Evolutionary conservation across 1,140 invertebrate species (phyloP).

Genomic region (Macrostomum lignano): DNA sequence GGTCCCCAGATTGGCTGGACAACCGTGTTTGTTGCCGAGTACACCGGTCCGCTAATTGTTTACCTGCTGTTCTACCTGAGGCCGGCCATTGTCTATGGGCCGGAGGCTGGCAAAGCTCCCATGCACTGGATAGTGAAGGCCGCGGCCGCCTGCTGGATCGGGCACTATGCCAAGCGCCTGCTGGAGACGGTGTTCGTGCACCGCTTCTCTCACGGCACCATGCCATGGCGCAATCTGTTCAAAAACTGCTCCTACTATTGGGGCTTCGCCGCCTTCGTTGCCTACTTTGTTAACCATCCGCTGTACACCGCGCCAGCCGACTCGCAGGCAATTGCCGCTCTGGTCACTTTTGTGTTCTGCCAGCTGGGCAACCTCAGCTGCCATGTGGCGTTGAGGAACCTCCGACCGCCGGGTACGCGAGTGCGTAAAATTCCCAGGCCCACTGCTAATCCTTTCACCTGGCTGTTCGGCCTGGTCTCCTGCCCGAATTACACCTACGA

Average conservation of each 20-base stretch:
- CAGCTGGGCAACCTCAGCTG: constrained; percentile 80
- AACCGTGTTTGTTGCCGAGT: constrained; percentile 85
- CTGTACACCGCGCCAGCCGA: constrained; percentile 45
- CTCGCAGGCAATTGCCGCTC: constrained; percentile 8
- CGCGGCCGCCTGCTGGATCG: constrained; percentile 52
- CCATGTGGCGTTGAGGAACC: constrained; percentile 58
- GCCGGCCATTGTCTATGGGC: constrained; percentile 67
- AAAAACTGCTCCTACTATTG: constrained; percentile 96
- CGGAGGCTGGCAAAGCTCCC: constrained; percentile 26
- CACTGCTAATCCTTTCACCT: constrained; percentile 59
- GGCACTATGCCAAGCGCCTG: constrained; percentile 72
- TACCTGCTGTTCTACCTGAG: constrained; percentile 64
- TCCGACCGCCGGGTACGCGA: constrained; percentile 59
- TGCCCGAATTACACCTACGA: constrained; percentile 98
- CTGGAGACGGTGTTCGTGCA: constrained; percentile 87
- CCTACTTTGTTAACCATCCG: constrained; percentile 88
- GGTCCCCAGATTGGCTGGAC: constrained; percentile 94
- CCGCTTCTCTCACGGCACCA: constrained; percentile 85
- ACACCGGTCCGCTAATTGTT: constrained; percentile 67
- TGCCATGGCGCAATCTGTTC: constrained; percentile 79
- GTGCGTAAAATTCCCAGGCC: constrained; percentile 59
- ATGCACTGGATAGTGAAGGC: constrained; percentile 35
- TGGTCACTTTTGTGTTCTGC: constrained; percentile 36
- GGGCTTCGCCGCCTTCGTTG: constrained; percentile 78
- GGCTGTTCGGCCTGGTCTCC: constrained; percentile 62